Evolutionary conservation across 2,113 vertebrate genomes (phyloP), one percentile per base, ranked within the genome.

Genomic region (Rana temporaria): DNA sequence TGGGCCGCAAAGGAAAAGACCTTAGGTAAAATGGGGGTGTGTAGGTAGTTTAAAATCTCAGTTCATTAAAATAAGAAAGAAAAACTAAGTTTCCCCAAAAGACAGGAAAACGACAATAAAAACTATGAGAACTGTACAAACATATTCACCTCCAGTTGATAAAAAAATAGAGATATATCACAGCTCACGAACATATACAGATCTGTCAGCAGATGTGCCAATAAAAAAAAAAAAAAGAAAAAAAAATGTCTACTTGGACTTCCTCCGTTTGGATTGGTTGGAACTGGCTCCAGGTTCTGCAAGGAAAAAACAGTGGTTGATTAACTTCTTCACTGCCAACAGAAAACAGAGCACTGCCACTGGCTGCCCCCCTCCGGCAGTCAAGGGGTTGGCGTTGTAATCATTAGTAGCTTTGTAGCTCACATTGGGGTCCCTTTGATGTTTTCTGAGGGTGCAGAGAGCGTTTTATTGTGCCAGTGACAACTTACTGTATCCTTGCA

Each of bases 221-320:
- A 74, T 59, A 38, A 11, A 32, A 0, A 48, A n/a, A 42, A 2
- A 34, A 34, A 42, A 79, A 38, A 91, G 12, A n/a, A 24, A 55
- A 55, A 90, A 92, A 91, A 88, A 88, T 88, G 84, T 93, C 93
- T 90, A 99, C 95, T 99, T 99, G 87, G 98, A 99, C 93, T 99
- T 99, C 95, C 97, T 99, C 95, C 96, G 90, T 91, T 99, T 99
- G 86, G 98, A 96, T 93, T 98, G 98, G 84, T 96, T 96, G 76
- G 94, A 95, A 90, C 96, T 96, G 81, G 96, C 95, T 93, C 94
- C 94, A 88, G 95, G 93, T 90, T 97, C 97, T 95, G 93, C 85
- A 84, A 92, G 85, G 86, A 89, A 85, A 87, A 87, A 86, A 90
- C 84, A 75, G 22, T 63, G 60, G 20, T 26, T 15, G 60, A 22